Conservation (phyloP, 2,797 vertebrate species). For the Darevskia nairensis region DNA sequence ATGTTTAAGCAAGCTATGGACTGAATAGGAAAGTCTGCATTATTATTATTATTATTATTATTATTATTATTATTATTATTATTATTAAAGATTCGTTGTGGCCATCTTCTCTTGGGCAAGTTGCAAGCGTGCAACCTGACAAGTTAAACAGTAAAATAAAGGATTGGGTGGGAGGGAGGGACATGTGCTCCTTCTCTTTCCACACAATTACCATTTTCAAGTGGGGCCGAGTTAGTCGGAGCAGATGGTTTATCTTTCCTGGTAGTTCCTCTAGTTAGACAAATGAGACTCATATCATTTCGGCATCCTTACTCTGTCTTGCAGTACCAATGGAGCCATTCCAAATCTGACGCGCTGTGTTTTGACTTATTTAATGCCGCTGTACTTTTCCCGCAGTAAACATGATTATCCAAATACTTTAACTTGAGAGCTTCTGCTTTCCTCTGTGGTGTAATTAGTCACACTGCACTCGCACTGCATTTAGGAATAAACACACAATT, state of each 20-base stretch:
- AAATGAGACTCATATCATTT: conserved; percentile 81
- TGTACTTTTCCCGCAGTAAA: conserved; percentile 82
- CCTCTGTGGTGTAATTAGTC: conserved; percentile 80
- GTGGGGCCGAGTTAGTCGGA: conserved; percentile 80
- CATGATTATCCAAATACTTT: conserved; percentile 83
- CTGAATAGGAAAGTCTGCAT: conserved; percentile 10
- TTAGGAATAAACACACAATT: conserved; percentile 66
- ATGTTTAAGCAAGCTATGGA: background rate
- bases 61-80: background rate
- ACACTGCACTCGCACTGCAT: conserved; percentile 78
- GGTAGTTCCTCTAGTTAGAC: conserved; percentile 80
- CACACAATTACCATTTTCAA: conserved; percentile 83
- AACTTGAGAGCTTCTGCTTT: conserved; percentile 81
- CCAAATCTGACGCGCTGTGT: conserved; percentile 77
- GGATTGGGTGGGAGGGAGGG: background rate
- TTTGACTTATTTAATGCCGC: conserved; percentile 86
- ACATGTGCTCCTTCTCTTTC: conserved; percentile 75
- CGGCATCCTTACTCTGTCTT: conserved; percentile 76
- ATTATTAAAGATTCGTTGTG: background rate
- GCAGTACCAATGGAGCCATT: conserved; percentile 77
- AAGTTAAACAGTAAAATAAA: conserved; percentile 54
- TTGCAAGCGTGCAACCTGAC: conserved; percentile 53
- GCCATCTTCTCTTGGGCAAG: conserved; percentile 26
- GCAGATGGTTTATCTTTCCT: conserved; percentile 86
- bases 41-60: background rate